Conservation (phyloP, 2,888 invertebrate genomes). For the Pegoplata infirma region DNA sequence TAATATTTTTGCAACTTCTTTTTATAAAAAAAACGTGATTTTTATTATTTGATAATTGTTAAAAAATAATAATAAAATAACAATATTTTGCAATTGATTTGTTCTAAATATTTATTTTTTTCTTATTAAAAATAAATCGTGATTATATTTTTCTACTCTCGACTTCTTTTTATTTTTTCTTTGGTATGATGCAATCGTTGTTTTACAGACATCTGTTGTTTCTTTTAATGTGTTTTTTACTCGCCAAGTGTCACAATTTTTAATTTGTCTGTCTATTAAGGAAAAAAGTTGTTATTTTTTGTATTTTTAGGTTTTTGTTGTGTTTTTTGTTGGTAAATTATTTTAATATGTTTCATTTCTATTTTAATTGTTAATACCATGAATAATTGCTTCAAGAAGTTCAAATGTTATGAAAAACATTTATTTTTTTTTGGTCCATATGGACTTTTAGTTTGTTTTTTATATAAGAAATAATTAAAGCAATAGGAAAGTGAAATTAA, state of each 20-base stretch:
- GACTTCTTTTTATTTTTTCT: not conserved
- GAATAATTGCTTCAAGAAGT: slow-evolving; percentile 12
- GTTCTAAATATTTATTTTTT: slow-evolving; percentile 37
- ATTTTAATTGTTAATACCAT: slow-evolving; percentile 1
- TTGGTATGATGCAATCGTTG: not conserved
- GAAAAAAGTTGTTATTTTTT: not conserved
- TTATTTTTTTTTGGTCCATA: not conserved
- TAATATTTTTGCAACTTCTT: slow-evolving; percentile 4
- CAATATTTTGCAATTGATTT: slow-evolving; percentile 33
- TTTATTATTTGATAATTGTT: slow-evolving; percentile 52
- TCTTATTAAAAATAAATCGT: slow-evolving; percentile 22
- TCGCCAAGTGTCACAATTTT: not conserved
- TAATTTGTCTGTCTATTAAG: not conserved
- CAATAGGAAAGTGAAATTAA: no score
- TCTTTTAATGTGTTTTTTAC: not conserved
- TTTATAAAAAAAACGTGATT: slow-evolving; percentile 50
- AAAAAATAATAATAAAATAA: slow-evolving; percentile 4
- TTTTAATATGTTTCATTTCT: slow-evolving; percentile 21
- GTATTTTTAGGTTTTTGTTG: not conserved
- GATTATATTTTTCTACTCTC: slow-evolving; percentile 15
- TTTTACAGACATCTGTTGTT: not conserved
- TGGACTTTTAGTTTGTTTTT: not conserved
- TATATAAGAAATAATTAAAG: no score
- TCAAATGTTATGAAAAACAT: not conserved
- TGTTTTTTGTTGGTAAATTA: not conserved